These are phyloP conservation scores for Arremon brunneinucha DNA, from an alignment of 2,797 vertebrate genomes.

Conservation along the genomic window DNA sequence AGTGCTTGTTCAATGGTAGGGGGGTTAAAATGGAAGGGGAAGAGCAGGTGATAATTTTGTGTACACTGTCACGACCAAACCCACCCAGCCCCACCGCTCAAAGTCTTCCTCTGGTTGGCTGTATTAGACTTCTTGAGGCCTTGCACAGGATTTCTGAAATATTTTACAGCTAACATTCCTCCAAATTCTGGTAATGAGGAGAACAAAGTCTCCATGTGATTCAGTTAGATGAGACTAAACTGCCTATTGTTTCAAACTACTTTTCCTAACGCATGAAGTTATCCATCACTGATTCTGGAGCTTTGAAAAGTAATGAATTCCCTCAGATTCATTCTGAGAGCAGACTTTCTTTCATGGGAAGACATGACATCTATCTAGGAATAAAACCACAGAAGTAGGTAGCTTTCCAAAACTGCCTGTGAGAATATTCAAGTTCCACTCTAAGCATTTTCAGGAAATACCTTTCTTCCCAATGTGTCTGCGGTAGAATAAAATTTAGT, in stretches of 20 bases:
- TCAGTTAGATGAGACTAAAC: neutral
- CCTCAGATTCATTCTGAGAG: neutral
- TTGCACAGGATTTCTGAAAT: neutral
- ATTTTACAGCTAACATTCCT: neutral
- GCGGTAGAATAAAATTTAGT: neutral
- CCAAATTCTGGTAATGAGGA: neutral
- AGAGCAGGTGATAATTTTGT: neutral
- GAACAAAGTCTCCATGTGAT: neutral
- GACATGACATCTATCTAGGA: slow-evolving; percentile 17
- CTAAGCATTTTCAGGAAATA: slow-evolving; percentile 16
- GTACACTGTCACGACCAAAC: neutral
- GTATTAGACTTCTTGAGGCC: neutral
- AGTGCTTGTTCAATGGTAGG: neutral
- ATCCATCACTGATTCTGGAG: neutral
- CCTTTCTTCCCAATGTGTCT: neutral
- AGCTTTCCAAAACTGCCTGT: neutral
- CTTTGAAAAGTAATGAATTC: neutral
- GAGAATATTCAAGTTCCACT: neutral
- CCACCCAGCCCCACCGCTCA: neutral
- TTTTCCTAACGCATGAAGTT: neutral
- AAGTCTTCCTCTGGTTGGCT: neutral
- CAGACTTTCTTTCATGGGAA: neutral
- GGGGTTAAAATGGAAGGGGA: neutral
- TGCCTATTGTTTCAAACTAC: neutral
- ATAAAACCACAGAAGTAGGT: slow-evolving; percentile 15